Evolutionary conservation across 2,888 invertebrate genomes (phyloP).

Genomic region (Meghimatium bilineatum): DNA sequence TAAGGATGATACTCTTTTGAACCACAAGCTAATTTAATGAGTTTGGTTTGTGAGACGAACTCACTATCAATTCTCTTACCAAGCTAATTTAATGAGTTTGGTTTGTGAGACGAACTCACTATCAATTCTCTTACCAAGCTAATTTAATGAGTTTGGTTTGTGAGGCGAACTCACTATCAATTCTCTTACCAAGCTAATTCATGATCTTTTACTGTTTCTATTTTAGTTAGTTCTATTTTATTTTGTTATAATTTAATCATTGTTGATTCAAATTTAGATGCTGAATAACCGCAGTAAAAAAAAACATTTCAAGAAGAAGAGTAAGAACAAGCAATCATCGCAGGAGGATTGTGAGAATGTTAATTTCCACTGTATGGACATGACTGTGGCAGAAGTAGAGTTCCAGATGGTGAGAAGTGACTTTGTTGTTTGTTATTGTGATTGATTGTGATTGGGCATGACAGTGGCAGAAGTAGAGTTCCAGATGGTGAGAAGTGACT

Average conservation of each 20-base stretch:
- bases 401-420: constrained; percentile 68
- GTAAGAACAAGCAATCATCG: constrained; percentile 15
- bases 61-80: too few relatives aligned
- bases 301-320: constrained; percentile 50
- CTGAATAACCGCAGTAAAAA: constrained; percentile 65
- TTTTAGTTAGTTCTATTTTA: neutral
- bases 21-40: too few relatives aligned
- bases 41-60: too few relatives aligned
- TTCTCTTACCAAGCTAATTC: too few relatives aligned
- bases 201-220: too few relatives aligned
- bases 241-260: neutral
- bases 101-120: too few relatives aligned
- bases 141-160: too few relatives aligned
- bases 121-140: too few relatives aligned
- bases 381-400: constrained; percentile 70
- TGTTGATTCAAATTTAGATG: constrained; percentile 59
- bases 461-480: constrained; percentile 72
- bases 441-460: constrained; percentile 59
- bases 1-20: too few relatives aligned
- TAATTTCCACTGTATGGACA: constrained; percentile 68
- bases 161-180: too few relatives aligned
- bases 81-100: too few relatives aligned
- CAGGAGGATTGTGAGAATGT: constrained; percentile 53
- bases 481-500: constrained; percentile 63
- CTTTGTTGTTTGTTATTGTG: neutral